Base-by-base conservation (phyloP, 1,140 invertebrate genomes). In the Tetragonula clypearis region DNA sequence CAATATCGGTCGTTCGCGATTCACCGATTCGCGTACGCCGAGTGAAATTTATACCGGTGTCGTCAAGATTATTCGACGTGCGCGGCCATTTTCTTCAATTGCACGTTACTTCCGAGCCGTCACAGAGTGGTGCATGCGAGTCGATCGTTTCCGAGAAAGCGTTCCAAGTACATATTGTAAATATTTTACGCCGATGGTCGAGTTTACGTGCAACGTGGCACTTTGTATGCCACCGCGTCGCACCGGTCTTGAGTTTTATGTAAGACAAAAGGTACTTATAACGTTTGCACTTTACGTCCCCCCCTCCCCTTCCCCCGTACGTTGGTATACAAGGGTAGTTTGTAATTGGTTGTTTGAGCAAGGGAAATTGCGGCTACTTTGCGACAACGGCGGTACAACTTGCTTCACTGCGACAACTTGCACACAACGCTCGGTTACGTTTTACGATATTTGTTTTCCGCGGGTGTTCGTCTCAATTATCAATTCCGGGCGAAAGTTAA, bases 311-410 rank as follows among this genome's bases (percentile, higher is more conserved):
- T 1, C 35, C 35, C 35, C 35, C 35, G 35, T 35, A 35, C 35
- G 73, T 55, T 55, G 58, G 14, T 49, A 15, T 49, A 62, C 5
- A n/a, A 11, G 35, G 75, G 9, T 49, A 77, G 35, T 62, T 49
- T 60, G 41, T 77, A 77, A 77, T 77, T 65, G 75, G 35, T 77
- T 49, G 75, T 77, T 77, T 62, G 53, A 56, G 26, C 26, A 6
- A 26, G 30, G 58, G 23, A 77, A 62, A 77, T 65, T 62, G 35
- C 9, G 55, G 56, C 17, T 0, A n/a, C 58, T 49, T 75, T 65
- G 14, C 41, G 23, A 65, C 75, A n/a, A 77, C 30, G 58, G 2
- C 53, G 6, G 26, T 75, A 58, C n/a, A 58, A 23, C n/a, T 62
- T 49, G 75, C 11, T 62, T 26, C 17, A 23, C 23, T 15, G 19